Conservation (phyloP, 2,113 vertebrate species). For the Hydrochoerus hydrochaeris region DNA sequence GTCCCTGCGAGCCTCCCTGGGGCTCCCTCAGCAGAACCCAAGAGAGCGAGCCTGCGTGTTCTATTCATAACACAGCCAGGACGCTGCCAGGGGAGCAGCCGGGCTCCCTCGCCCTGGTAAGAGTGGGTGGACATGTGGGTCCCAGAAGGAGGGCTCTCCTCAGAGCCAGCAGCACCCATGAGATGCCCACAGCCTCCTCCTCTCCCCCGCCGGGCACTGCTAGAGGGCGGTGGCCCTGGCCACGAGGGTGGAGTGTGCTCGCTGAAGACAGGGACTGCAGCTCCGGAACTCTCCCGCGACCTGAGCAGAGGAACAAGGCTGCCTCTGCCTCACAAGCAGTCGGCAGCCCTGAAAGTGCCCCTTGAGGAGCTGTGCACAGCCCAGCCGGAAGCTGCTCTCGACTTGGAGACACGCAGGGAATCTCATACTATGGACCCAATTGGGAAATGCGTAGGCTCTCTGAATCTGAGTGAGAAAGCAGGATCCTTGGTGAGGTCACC, state of each 20-base stretch:
- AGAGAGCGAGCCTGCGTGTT: not conserved
- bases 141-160: not conserved
- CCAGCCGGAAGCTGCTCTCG: not conserved
- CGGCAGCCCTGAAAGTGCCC: not conserved
- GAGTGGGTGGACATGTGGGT: not conserved
- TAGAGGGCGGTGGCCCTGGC: not conserved
- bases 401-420: not conserved
- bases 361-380: not conserved
- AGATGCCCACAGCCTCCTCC: not conserved
- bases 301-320: not conserved
- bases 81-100: not conserved
- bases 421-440: not conserved
- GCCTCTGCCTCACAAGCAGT: not conserved
- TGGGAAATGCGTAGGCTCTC: not conserved
- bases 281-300: not conserved
- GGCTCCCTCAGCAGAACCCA: not conserved
- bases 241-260: not conserved
- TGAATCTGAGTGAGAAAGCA: not conserved
- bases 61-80: not conserved
- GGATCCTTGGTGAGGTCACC: not conserved
- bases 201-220: accelerated
- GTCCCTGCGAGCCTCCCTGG: not conserved
- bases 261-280: not conserved
- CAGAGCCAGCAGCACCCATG: not conserved
- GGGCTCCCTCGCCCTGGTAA: not conserved